Evolutionary conservation across 2,797 vertebrate species (phyloP).

Genomic region (Centroberyx gerrardi): DNA sequence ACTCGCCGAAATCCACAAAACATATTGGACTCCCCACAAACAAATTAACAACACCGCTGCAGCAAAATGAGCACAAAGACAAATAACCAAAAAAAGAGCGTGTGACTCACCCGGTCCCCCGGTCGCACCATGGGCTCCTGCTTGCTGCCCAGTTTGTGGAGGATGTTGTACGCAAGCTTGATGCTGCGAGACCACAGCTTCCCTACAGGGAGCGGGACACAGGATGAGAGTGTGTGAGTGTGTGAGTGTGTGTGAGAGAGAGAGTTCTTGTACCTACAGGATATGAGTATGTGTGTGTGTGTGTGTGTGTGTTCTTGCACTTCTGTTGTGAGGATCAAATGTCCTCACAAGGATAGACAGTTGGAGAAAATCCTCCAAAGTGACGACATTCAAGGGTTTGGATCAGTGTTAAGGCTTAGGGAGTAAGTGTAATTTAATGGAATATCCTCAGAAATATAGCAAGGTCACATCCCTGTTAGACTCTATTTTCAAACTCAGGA

Average conservation of each 20-base stretch:
- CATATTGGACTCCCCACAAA: not conserved
- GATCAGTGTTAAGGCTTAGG: no score
- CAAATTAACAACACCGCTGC: not conserved
- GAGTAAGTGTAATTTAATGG: no score
- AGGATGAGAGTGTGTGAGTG: constrained; percentile 29
- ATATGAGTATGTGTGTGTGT: constrained; percentile 20
- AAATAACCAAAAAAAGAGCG: not conserved
- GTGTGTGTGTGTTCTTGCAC: constrained; percentile 11
- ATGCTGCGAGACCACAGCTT: constrained; percentile 99
- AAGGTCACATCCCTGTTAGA: no score
- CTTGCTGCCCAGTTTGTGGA: constrained; percentile 99
- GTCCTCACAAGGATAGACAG: no score
- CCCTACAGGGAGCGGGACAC: constrained; percentile 83
- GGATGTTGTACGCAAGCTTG: constrained; percentile 99
- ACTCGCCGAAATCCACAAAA: not conserved
- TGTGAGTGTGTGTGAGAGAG: constrained; percentile 5
- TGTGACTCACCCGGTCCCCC: constrained; percentile 93
- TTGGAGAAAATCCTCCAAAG: no score
- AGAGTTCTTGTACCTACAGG: constrained; percentile 17
- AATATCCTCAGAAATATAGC: no score
- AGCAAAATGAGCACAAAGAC: constrained; percentile 2
- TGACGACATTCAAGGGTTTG: no score
- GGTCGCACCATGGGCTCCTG: constrained; percentile 99
- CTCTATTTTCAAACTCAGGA: no score
- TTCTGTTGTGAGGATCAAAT: constrained; percentile 46